Percentiles rank a stretch among this genome's conserved stretches.
Conservation (phyloP, 2,888 invertebrate genomes). For the Resseliella maxima region DNA sequence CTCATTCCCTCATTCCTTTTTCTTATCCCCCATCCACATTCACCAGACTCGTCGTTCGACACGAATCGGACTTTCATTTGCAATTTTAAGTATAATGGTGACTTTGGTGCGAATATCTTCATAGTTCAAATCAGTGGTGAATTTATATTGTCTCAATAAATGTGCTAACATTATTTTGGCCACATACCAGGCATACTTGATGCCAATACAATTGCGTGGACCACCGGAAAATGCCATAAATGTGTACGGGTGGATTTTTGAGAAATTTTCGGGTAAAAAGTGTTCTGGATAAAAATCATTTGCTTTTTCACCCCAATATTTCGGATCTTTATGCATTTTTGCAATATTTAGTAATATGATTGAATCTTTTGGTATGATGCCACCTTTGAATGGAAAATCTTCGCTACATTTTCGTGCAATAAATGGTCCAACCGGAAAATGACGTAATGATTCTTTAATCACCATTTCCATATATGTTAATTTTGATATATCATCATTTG, state of each 20-base stretch:
- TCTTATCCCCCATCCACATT: neutral
- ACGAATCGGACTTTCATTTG: constrained; percentile 2
- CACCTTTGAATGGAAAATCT: constrained; percentile 30
- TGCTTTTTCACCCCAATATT: constrained; percentile 58
- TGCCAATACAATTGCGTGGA: constrained; percentile 58
- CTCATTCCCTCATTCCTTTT: too few relatives aligned
- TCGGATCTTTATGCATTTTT: constrained; percentile 57
- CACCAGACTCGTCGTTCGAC: constrained; percentile 22
- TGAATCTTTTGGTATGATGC: constrained; percentile 58
- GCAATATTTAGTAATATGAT: constrained; percentile 57
- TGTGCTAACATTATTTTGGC: constrained; percentile 28
- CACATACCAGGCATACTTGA: constrained; percentile 49
- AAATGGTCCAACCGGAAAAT: constrained; percentile 57
- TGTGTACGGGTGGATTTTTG: constrained; percentile 57
- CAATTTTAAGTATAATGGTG: constrained; percentile 31
- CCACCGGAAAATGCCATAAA: constrained; percentile 58
- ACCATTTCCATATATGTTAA: constrained; percentile 57
- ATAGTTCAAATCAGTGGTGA: constrained; percentile 32
- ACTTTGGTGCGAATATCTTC: constrained; percentile 49
- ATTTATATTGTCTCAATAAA: constrained; percentile 15
- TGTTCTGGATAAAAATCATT: constrained; percentile 58
- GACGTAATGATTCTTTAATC: constrained; percentile 56
- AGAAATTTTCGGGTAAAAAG: constrained; percentile 58
- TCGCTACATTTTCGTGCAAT: constrained; percentile 37
- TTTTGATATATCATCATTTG: constrained; percentile 49